Evolutionary conservation across 2,113 vertebrate genomes (phyloP).

Genomic region (Raja brachyura): DNA sequence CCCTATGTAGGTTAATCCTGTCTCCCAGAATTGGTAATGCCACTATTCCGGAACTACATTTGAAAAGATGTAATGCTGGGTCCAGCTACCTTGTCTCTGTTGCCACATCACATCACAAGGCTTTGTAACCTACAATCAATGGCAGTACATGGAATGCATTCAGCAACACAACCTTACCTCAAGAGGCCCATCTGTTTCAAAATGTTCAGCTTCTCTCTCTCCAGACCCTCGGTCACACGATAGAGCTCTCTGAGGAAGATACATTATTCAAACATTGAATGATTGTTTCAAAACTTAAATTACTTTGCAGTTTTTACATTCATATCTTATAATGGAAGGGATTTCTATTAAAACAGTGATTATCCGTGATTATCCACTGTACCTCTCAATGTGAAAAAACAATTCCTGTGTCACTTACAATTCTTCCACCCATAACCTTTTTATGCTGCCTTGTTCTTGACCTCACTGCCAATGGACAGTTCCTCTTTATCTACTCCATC

Average conservation of each 20-base stretch:
- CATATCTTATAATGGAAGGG: no score
- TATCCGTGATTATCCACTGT: no score
- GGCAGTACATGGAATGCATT: neutral
- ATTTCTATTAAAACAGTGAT: no score
- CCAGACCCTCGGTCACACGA: conserved; percentile 73
- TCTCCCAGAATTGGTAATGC: no score
- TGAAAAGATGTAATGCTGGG: neutral
- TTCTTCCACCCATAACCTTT: no score
- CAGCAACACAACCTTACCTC: conserved; percentile 58
- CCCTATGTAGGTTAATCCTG: no score
- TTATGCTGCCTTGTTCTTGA: no score
- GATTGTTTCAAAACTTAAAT: neutral
- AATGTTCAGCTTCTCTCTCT: conserved; percentile 82
- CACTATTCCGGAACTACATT: neutral
- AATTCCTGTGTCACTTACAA: no score
- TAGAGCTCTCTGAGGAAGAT: conserved; percentile 72
- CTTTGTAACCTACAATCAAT: neutral
- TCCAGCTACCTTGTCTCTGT: neutral
- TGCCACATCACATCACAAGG: neutral
- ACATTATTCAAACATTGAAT: neutral
- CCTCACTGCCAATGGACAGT: no score
- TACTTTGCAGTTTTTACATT: neutral
- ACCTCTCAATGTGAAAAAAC: no score
- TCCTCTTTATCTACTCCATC: no score
- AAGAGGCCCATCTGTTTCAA: conserved; percentile 83